phyloP scores from a whole-genome alignment of 1,140 invertebrate genomes.

The Zaprionus inermis region DNA sequence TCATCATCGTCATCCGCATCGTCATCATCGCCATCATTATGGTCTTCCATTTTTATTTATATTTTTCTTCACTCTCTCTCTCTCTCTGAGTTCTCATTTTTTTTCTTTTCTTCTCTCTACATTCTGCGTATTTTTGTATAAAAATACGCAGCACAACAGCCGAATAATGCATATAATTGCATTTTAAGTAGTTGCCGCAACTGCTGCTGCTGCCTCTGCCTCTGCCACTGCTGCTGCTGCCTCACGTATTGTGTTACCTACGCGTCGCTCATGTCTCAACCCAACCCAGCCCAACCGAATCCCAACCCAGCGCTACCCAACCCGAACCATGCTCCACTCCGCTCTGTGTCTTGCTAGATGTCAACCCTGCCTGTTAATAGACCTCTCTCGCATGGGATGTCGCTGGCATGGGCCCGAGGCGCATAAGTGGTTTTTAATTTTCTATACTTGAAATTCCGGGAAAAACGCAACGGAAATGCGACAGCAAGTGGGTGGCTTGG shows the following conservation, averaged over 20 bases:
- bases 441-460: slow-evolving; percentile 63
- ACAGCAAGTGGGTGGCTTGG: slow-evolving; percentile 69
- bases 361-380: slow-evolving; percentile 55
- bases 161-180: slow-evolving; percentile 82
- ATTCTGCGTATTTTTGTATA: slow-evolving; percentile 77
- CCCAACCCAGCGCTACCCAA: not conserved
- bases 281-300: not conserved
- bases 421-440: slow-evolving; percentile 70
- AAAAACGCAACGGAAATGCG: slow-evolving; percentile 70
- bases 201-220: slow-evolving; percentile 32
- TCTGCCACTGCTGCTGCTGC: slow-evolving; percentile 35
- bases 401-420: not conserved
- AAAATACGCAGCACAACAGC: slow-evolving; percentile 61
- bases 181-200: slow-evolving; percentile 76
- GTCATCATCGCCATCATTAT: slow-evolving; percentile 24
- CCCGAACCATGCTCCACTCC: not conserved
- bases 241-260: slow-evolving; percentile 71
- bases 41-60: slow-evolving; percentile 55
- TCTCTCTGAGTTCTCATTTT: not conserved
- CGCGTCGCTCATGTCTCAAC: slow-evolving; percentile 11
- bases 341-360: slow-evolving; percentile 11
- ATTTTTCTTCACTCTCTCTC: not conserved
- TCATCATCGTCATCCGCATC: slow-evolving; percentile 17
- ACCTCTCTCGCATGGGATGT: slow-evolving; percentile 19
- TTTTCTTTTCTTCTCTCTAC: not conserved